Percentiles rank a stretch among this genome's conserved stretches.
Conservation (phyloP, 2,888 invertebrate genomes). For the Pocota personata region DNA sequence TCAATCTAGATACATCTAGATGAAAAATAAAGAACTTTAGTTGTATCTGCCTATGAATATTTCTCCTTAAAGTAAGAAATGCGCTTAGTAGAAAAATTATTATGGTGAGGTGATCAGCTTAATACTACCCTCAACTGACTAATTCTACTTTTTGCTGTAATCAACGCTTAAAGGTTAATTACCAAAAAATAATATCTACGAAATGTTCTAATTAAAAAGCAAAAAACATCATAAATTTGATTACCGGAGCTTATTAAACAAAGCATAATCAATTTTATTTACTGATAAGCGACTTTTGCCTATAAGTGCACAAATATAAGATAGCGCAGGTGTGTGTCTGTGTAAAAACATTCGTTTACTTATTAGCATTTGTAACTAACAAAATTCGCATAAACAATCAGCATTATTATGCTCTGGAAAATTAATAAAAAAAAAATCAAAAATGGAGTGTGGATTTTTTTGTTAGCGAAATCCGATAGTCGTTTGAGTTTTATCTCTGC, state of each 20-base stretch:
- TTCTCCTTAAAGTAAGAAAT: no score
- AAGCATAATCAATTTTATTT: constrained; percentile 7
- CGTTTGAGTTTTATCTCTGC: not conserved
- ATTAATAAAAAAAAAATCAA: not conserved
- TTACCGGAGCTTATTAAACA: not conserved
- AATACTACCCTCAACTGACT: not conserved
- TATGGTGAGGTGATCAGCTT: no score
- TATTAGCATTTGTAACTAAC: not conserved
- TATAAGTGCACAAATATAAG: not conserved
- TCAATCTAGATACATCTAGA: no score
- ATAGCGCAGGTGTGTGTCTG: not conserved
- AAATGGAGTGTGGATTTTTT: not conserved
- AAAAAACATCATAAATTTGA: not conserved
- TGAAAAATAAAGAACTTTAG: no score
- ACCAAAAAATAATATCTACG: not conserved
- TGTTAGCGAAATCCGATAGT: not conserved
- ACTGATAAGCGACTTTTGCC: constrained; percentile 2
- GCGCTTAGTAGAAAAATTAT: no score
- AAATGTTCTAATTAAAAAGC: not conserved
- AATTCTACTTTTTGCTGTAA: not conserved
- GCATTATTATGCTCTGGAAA: not conserved
- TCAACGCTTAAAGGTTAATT: not conserved
- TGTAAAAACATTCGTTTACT: not conserved
- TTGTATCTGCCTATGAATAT: no score
- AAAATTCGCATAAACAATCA: not conserved